Conservation (phyloP, 2,888 invertebrate species). For the Drosophila niveifrons region DNA sequence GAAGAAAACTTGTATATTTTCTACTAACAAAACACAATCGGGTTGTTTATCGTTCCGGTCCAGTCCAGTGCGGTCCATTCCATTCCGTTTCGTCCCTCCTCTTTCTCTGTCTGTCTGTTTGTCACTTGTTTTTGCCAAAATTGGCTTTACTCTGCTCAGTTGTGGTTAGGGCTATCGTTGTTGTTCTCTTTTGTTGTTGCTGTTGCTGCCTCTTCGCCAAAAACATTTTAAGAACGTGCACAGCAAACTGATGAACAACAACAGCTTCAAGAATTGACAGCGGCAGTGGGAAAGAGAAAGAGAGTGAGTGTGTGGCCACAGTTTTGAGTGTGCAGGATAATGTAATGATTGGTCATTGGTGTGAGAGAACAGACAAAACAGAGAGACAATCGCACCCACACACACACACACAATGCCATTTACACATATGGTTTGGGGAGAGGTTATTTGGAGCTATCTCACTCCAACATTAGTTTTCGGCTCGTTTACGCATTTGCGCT, state of each 20-base stretch:
- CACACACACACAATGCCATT: conserved; percentile 5
- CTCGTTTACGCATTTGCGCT: conserved; percentile 73
- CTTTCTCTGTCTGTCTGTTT: conserved; percentile 61
- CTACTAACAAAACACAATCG: too few relatives aligned
- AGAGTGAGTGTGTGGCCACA: conserved; percentile 13
- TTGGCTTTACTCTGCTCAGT: conserved; percentile 60
- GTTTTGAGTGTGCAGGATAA: conserved; percentile 57
- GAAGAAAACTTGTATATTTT: too few relatives aligned
- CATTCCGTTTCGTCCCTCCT: conserved; percentile 35
- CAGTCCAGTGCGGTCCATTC: conserved; percentile 45
- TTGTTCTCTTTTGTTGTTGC: conserved; percentile 14
- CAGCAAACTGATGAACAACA: conserved; percentile 65
- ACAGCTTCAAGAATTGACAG: conserved; percentile 14
- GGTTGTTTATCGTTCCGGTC: conserved; percentile 62
- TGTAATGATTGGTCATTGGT: conserved; percentile 50
- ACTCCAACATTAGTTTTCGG: conserved; percentile 38
- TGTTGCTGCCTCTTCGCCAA: conserved; percentile 42
- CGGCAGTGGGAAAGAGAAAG: not conserved
- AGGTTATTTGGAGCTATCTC: conserved; percentile 24
- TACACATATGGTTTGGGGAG: conserved; percentile 1
- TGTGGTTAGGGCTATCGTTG: conserved; percentile 61
- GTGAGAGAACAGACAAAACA: conserved; percentile 24
- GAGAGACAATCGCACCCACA: conserved; percentile 15
- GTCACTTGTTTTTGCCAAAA: conserved; percentile 78
- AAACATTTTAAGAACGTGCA: conserved; percentile 75